Evolutionary conservation across 1,140 invertebrate genomes (phyloP).

Genomic region (Zaprionus lachaisei): DNA sequence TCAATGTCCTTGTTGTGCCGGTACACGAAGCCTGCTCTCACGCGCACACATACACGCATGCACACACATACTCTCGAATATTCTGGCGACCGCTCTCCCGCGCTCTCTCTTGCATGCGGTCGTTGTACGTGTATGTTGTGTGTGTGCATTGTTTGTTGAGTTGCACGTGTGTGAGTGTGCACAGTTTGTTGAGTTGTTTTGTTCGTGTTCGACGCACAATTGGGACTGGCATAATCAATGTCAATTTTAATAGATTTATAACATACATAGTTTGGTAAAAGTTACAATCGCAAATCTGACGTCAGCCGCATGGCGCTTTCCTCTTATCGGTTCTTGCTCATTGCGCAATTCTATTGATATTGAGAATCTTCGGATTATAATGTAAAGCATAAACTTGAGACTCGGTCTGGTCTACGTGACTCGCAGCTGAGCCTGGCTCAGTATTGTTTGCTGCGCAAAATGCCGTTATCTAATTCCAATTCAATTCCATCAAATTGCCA

Average conservation of each 20-base stretch:
- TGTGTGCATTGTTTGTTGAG: constrained; percentile 9
- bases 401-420: not conserved
- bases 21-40: not conserved
- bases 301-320: constrained; percentile 20
- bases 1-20: constrained; percentile 1
- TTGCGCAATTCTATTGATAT: not conserved
- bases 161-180: not conserved
- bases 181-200: constrained; percentile 1
- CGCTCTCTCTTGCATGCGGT: not conserved
- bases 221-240: constrained; percentile 7
- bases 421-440: constrained; percentile 1
- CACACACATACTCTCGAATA: not conserved
- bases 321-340: constrained; percentile 15
- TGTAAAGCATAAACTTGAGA: constrained; percentile 3
- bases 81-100: not conserved
- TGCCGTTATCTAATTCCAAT: constrained; percentile 72
- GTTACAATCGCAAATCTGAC: constrained; percentile 21
- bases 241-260: constrained; percentile 15
- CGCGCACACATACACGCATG: not conserved
- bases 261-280: not conserved
- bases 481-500: constrained; percentile 68
- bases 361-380: not conserved
- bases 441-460: constrained; percentile 56
- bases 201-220: not conserved
- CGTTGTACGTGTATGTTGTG: not conserved